phyloP scores from a whole-genome alignment of 2,888 invertebrate species.

The Cheilosia vulpina region DNA sequence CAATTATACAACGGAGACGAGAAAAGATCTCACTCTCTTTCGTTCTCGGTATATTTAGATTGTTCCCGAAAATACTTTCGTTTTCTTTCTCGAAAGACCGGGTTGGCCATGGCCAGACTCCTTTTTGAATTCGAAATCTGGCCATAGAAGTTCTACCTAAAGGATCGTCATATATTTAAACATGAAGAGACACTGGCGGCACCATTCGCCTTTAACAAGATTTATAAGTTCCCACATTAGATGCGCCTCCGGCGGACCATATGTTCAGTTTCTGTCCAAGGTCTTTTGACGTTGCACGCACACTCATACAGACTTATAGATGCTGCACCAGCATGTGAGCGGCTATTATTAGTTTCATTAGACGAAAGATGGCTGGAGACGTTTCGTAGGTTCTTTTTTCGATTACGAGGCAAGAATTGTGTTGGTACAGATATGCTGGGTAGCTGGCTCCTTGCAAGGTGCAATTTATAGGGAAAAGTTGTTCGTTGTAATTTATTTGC shows the following conservation, averaged over 20 bases:
- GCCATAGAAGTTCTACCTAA: constrained; percentile 5
- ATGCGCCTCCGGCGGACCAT: constrained; percentile 47
- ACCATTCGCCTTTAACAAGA: constrained; percentile 47
- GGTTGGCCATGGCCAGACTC: constrained; percentile 7
- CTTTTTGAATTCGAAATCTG: constrained; percentile 17
- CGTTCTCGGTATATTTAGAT: background rate
- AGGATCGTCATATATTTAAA: constrained; percentile 36
- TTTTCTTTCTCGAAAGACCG: constrained; percentile 5
- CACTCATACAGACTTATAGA: background rate
- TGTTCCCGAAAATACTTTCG: constrained; percentile 17
- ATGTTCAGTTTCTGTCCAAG: constrained; percentile 66
- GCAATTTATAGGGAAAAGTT: constrained; percentile 37
- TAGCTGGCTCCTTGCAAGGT: constrained; percentile 58
- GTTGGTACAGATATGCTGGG: constrained; percentile 4
- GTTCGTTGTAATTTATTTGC: constrained; percentile 55
- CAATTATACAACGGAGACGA: background rate
- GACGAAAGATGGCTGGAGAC: constrained; percentile 5
- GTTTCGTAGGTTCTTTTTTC: background rate
- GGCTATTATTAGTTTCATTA: constrained; percentile 63
- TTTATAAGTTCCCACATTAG: constrained; percentile 64
- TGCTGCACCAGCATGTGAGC: constrained; percentile 10
- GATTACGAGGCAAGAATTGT: constrained; percentile 34
- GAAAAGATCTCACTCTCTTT: background rate
- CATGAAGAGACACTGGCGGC: background rate
- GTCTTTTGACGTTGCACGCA: constrained; percentile 51